Percentiles rank a stretch among this genome's conserved stretches.
These are phyloP conservation scores for Periophthalmus modestus DNA, from an alignment of 2,113 vertebrate genomes.

Conservation along the genomic window DNA sequence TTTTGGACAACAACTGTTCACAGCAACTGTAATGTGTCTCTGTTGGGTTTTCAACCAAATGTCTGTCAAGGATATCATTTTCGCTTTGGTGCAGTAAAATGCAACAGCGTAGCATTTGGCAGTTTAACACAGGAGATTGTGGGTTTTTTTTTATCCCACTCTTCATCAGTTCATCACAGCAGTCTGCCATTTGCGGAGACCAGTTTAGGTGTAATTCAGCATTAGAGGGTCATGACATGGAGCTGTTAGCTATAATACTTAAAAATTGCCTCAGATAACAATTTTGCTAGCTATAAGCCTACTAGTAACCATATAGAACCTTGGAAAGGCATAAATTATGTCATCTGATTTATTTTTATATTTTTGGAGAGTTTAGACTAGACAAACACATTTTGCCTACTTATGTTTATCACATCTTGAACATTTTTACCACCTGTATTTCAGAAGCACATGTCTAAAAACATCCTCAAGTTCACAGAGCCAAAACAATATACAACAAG, in stretches of 20 bases:
- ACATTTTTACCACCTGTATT: slow-evolving; percentile 49
- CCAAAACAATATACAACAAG: slow-evolving; percentile 59
- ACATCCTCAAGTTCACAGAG: slow-evolving; percentile 48
- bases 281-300: not conserved
- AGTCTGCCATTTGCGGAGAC: slow-evolving; percentile 13
- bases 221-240: not conserved
- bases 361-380: slow-evolving; percentile 28
- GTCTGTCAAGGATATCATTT: slow-evolving; percentile 29
- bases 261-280: not conserved
- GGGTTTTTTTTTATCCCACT: slow-evolving; percentile 24
- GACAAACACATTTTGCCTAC: slow-evolving; percentile 26
- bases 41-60: slow-evolving; percentile 35
- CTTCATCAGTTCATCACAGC: slow-evolving; percentile 33
- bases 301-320: slow-evolving; percentile 13
- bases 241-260: slow-evolving; percentile 5
- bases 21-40: slow-evolving; percentile 25
- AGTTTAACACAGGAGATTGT: slow-evolving; percentile 21
- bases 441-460: slow-evolving; percentile 56
- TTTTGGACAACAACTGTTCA: slow-evolving; percentile 24
- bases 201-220: slow-evolving; percentile 23
- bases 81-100: slow-evolving; percentile 51
- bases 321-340: slow-evolving; percentile 22
- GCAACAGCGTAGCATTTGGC: slow-evolving; percentile 40
- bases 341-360: slow-evolving; percentile 9
- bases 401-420: slow-evolving; percentile 39